Evolutionary conservation across 2,888 invertebrate species (phyloP).

Genomic region (Caenorhabditis imperialis): DNA sequence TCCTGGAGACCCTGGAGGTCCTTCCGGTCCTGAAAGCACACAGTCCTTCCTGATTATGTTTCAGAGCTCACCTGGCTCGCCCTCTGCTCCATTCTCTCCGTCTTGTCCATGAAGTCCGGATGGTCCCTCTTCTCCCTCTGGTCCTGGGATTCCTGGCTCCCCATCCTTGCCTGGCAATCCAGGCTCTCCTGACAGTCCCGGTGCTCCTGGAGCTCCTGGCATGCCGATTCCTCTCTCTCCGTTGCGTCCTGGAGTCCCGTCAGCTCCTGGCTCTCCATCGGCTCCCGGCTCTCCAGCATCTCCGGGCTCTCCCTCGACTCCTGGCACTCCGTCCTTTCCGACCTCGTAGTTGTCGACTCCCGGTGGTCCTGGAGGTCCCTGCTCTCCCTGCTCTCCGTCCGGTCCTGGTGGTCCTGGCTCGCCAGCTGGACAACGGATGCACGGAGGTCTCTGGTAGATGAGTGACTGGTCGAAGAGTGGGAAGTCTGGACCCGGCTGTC

Average conservation of each 20-base stretch:
- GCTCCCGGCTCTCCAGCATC: conserved; percentile 39
- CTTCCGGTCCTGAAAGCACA: conserved; percentile 31
- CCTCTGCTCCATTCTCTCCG: conserved; percentile 35
- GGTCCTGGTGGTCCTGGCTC: conserved; percentile 50
- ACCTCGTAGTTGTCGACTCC: conserved; percentile 37
- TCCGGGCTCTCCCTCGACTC: conserved; percentile 46
- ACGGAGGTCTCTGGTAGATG: conserved; percentile 41
- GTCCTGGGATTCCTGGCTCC: conserved; percentile 42
- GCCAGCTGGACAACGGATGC: conserved; percentile 47
- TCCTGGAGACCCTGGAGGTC: conserved; percentile 45
- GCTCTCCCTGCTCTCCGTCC: conserved; percentile 46
- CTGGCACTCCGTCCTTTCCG: conserved; percentile 42
- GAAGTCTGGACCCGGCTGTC: conserved; percentile 48
- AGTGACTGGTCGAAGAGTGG: conserved; percentile 41
- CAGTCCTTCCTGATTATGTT: neutral
- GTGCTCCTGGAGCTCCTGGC: conserved; percentile 45
- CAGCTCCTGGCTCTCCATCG: conserved; percentile 32
- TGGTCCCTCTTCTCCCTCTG: conserved; percentile 48
- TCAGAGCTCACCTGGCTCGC: conserved; percentile 17
- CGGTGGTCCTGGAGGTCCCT: conserved; percentile 47
- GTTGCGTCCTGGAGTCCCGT: conserved; percentile 27
- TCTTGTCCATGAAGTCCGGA: conserved; percentile 32
- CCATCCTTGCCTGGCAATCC: conserved; percentile 44
- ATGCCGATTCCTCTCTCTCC: conserved; percentile 22
- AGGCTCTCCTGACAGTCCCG: conserved; percentile 29